Evolutionary conservation across 2,797 vertebrate species (phyloP).

Genomic region (Aulostomus chinensis): DNA sequence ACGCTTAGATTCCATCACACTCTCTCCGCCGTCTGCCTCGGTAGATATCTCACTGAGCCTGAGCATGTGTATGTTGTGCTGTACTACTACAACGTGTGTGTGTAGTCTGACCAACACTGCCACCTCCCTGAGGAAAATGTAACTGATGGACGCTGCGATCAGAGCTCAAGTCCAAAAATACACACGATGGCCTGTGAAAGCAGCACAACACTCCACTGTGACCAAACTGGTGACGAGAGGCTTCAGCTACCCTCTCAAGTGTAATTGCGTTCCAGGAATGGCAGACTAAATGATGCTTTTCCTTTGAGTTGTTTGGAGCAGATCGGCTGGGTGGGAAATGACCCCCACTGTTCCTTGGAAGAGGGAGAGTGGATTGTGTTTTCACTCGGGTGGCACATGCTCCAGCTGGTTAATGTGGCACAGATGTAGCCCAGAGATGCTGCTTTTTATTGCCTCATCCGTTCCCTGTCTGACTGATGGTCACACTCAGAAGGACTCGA

Average conservation of each 20-base stretch:
- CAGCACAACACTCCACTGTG: neutral
- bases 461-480: slow-evolving; percentile 14
- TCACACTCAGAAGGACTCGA: slow-evolving; percentile 11
- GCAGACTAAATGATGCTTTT: slow-evolving; percentile 76
- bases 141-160: slow-evolving; percentile 43
- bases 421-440: slow-evolving; percentile 50
- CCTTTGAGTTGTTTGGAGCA: slow-evolving; percentile 72
- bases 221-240: neutral
- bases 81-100: neutral
- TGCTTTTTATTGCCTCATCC: no score
- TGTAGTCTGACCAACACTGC: slow-evolving; percentile 74
- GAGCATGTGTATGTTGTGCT: slow-evolving; percentile 13
- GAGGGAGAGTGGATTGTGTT: slow-evolving; percentile 33
- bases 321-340: slow-evolving; percentile 61
- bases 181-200: neutral
- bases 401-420: slow-evolving; percentile 17
- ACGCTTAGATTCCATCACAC: slow-evolving; percentile 6
- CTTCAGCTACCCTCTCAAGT: slow-evolving; percentile 3
- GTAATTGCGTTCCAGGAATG: slow-evolving; percentile 64
- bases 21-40: neutral
- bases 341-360: slow-evolving; percentile 43
- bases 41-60: slow-evolving; percentile 2
- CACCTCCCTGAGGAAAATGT: slow-evolving; percentile 69
- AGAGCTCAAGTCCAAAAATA: neutral
- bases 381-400: neutral